A percentile compares a stretch with the other conserved stretches of the same genome.
These are phyloP conservation scores for Pan troglodytes DNA, from an alignment of 2,113 vertebrate species.

Conservation along the genomic window DNA sequence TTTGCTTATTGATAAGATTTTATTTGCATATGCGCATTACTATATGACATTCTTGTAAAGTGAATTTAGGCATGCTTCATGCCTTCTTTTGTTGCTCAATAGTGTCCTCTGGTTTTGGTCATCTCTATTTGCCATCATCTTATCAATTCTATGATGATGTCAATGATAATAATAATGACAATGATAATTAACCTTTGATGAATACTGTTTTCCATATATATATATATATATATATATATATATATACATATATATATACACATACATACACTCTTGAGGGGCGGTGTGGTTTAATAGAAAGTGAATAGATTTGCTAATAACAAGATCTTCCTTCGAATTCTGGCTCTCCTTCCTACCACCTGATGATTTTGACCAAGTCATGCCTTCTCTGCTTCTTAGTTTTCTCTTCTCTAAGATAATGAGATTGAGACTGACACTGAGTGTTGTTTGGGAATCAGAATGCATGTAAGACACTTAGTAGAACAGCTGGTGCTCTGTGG, in stretches of 20 bases:
- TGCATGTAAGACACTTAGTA: background rate
- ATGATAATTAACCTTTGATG: background rate
- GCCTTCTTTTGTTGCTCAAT: background rate
- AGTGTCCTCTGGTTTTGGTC: background rate
- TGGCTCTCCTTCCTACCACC: background rate
- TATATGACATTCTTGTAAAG: background rate
- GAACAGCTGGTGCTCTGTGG: background rate
- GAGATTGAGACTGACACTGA: background rate
- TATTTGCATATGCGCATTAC: background rate
- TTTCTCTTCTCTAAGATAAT: background rate
- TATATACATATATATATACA: no score
- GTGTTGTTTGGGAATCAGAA: background rate
- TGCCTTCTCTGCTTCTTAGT: background rate
- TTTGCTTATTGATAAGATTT: background rate
- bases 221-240: no score
- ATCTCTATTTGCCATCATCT: background rate
- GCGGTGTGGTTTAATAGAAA: background rate
- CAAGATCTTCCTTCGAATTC: background rate
- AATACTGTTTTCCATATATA: background rate
- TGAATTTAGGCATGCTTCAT: background rate
- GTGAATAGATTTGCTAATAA: background rate
- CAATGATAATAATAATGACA: no score
- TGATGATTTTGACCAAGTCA: background rate
- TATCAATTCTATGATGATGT: background rate
- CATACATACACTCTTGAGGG: no score